Conservation (phyloP, 2,888 invertebrate species). For the Drosophila mimica region DNA sequence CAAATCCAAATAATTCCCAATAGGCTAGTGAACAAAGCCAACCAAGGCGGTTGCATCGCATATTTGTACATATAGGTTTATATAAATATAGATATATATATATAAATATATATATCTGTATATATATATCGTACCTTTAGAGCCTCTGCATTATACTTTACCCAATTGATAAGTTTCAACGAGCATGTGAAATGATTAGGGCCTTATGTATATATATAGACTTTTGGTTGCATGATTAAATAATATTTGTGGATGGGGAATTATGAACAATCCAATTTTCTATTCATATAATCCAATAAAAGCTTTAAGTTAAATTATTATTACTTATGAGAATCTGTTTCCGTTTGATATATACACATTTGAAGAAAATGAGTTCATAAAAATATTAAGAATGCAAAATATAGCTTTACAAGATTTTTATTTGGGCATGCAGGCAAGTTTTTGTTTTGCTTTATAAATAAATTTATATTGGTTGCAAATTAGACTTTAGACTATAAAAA, state of each 20-base stretch:
- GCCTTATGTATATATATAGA: constrained; percentile 16
- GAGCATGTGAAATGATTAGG: constrained; percentile 48
- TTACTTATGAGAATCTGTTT: no score
- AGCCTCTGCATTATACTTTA: constrained; percentile 46
- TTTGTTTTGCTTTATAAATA: not conserved
- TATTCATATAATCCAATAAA: constrained; percentile 11
- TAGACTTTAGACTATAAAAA: not conserved
- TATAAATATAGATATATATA: no score
- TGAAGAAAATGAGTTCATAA: not conserved
- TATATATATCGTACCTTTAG: constrained; percentile 3
- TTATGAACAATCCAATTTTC: constrained; percentile 7
- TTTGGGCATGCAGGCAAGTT: not conserved
- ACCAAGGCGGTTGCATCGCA: constrained; percentile 17
- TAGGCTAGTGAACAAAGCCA: constrained; percentile 75
- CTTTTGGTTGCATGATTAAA: constrained; percentile 34
- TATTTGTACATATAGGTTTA: not conserved
- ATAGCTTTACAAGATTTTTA: not conserved
- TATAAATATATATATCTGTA: not conserved
- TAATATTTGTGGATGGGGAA: not conserved
- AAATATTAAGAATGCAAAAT: not conserved
- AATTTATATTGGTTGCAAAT: not conserved
- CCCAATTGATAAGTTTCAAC: constrained; percentile 54
- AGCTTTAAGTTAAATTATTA: no score
- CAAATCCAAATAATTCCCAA: constrained; percentile 79
- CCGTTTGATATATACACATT: not conserved